Evolutionary conservation across 2,797 vertebrate species (phyloP), one percentile per base, ranked within the genome.

Genomic region (Myripristis murdjan): DNA sequence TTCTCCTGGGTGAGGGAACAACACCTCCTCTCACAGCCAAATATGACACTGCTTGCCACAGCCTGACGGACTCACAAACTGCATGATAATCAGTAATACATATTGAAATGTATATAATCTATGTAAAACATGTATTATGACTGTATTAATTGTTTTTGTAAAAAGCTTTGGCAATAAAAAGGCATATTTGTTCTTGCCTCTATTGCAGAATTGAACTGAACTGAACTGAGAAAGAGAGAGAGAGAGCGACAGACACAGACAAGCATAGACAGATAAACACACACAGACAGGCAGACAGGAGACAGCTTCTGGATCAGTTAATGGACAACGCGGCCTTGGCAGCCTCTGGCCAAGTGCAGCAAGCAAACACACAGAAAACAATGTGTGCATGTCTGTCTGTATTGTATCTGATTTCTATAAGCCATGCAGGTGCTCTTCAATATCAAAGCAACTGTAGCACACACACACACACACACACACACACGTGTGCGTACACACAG

Each of bases 381-480:
- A n/a, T 16, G 3, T 37, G 11, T 9, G 52, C 66, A 37, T 70
- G 60, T 76, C 55, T 51, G 26, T 64, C 54, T 60, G 44, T 28
- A 28, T 54, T 37, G 22, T 37, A 72, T 77, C 79, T 73, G 68
- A 82, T 78, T 48, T 51, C 49, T 26, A 74, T 76, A 58, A 76
- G 41, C 47, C 46, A 56, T 52, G 41, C 55, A 73, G 64, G 64
- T 68, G 60, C 11, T 31, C 26, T 64, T 35, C 5, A 48, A 79
- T 73, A 66, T 79, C 54, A 83, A 82, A 79, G 76, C 48, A 60
- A 33, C 44, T 20, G 11, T 31, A 60, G 31, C 24, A 24, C 28
- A 12, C 23, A 22, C 18, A 35, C 24, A 37, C 5, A 58, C 55
- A 51, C 47, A n/a, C 31, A 37, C 20, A 33, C 58, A 60, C 58